phyloP scores from a whole-genome alignment of 2,113 vertebrate species.

The Emydura subglobosa region DNA sequence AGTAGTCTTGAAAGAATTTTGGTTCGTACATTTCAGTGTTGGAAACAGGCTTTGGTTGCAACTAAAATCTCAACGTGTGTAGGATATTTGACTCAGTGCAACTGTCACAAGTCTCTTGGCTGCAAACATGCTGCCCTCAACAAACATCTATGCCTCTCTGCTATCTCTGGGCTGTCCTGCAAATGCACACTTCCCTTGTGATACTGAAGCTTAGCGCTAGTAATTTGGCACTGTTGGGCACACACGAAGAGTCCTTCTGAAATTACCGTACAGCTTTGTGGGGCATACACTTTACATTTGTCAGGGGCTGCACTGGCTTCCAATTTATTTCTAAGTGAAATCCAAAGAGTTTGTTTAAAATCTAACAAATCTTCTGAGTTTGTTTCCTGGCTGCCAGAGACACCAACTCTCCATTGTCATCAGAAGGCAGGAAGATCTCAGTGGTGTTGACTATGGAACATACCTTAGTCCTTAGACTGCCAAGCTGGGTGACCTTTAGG shows the following conservation, averaged over 20 bases:
- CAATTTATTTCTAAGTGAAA: background rate
- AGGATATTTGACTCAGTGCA: background rate
- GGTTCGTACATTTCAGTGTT: accelerated
- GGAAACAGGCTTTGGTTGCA: background rate
- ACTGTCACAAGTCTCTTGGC: background rate
- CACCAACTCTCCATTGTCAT: background rate
- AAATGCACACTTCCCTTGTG: background rate
- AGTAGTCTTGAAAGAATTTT: accelerated
- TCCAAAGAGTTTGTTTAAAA: background rate
- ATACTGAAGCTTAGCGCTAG: background rate
- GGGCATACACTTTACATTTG: background rate
- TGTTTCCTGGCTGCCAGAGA: background rate
- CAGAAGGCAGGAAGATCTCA: background rate
- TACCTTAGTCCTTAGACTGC: background rate
- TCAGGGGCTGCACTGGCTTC: background rate
- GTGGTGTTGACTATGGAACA: background rate
- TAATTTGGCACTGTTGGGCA: background rate
- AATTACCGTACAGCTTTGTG: background rate
- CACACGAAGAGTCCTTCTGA: background rate
- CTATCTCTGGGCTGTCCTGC: background rate
- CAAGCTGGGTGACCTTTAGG: background rate
- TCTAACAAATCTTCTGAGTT: background rate
- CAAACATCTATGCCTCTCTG: accelerated
- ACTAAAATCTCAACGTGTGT: background rate
- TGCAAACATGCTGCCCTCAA: background rate